A percentile compares a stretch with the other conserved stretches of the same genome.
Evolutionary conservation across 2,113 vertebrate species (phyloP).

Genomic region (Podocnemis expansa): DNA sequence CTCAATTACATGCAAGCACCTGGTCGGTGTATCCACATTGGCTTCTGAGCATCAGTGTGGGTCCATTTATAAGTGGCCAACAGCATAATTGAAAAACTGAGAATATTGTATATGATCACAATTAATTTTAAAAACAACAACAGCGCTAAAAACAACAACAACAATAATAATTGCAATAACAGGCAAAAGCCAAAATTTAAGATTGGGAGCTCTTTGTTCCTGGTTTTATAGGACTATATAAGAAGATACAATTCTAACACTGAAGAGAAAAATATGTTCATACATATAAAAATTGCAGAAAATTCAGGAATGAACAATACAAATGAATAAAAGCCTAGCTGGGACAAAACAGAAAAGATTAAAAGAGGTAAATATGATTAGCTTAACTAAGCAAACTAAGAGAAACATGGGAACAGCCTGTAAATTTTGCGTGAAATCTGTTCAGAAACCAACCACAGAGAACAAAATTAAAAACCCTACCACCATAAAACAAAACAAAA

Average conservation of each 20-base stretch:
- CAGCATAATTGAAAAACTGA: neutral
- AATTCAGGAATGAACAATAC: neutral
- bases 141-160: too few species aligned
- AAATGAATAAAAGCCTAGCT: neutral
- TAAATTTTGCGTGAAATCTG: neutral
- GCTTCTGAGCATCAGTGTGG: too few species aligned
- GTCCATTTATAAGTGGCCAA: neutral
- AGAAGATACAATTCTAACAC: neutral
- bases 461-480: neutral
- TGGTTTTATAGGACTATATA: too few species aligned
- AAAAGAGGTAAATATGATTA: neutral
- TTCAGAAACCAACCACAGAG: too few species aligned
- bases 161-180: neutral
- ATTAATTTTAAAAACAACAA: neutral
- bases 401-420: neutral
- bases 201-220: neutral
- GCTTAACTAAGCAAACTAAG: neutral
- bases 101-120: neutral
- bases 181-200: neutral
- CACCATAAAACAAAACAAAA: neutral
- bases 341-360: neutral
- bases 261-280: neutral
- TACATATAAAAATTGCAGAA: neutral
- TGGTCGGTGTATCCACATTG: neutral
- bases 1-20: neutral